These are phyloP conservation scores for Pyrocephalus nanus DNA, from an alignment of 2,797 vertebrate genomes.

Conservation along the genomic window DNA sequence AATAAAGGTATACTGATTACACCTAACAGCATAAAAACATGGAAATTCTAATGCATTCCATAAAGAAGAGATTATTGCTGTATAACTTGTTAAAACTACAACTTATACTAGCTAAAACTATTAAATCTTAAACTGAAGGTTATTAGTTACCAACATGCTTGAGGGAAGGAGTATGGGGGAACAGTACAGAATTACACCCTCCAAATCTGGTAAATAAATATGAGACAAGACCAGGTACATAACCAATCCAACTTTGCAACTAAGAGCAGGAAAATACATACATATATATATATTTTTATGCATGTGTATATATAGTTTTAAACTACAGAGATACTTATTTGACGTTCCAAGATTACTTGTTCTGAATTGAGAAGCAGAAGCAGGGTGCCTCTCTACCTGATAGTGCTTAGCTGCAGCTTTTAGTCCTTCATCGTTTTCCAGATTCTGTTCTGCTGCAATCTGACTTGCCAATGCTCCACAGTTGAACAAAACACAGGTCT, in stretches of 20 bases:
- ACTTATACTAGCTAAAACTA: neutral
- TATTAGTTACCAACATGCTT: neutral
- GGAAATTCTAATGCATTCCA: neutral
- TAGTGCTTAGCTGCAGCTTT: conserved; percentile 94
- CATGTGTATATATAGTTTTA: neutral
- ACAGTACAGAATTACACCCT: neutral
- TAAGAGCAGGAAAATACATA: neutral
- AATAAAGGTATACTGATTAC: neutral
- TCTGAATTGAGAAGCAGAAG: neutral
- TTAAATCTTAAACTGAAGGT: neutral
- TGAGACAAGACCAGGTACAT: neutral
- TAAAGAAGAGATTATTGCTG: neutral
- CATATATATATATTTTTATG: neutral
- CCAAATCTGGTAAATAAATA: neutral
- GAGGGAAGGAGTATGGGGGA: neutral
- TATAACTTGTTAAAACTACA: neutral
- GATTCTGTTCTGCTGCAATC: conserved; percentile 96
- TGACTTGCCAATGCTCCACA: conserved; percentile 94
- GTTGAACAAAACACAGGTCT: conserved; percentile 97
- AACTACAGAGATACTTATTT: neutral
- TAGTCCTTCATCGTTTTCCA: conserved; percentile 95
- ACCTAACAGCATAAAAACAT: neutral
- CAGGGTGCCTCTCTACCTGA: conserved; percentile 79
- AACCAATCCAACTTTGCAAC: neutral
- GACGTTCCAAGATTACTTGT: neutral